These are phyloP conservation scores for Pristionchus exspectatus DNA, from an alignment of 2,888 invertebrate genomes.

Conservation along the genomic window DNA sequence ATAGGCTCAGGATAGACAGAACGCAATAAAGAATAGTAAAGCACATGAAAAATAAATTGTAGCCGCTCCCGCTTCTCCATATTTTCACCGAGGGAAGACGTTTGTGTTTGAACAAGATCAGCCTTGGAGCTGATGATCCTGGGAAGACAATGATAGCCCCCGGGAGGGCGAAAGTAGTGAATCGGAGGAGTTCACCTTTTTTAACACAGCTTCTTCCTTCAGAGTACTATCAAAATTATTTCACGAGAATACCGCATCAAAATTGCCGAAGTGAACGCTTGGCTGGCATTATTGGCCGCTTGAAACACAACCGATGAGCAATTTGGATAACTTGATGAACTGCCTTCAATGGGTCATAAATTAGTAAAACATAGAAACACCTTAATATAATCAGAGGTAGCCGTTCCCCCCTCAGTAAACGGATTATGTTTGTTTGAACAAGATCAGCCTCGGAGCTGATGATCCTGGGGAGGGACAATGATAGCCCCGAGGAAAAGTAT, in stretches of 20 bases:
- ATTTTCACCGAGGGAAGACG: too few relatives aligned
- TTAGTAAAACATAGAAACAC: not conserved
- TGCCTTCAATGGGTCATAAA: not conserved
- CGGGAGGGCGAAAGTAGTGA: not conserved
- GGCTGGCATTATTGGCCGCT: not conserved
- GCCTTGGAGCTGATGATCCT: not conserved
- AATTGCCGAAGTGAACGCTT: not conserved
- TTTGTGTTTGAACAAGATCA: not conserved
- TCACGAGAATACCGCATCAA: too few relatives aligned
- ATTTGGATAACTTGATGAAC: not conserved
- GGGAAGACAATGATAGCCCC: not conserved
- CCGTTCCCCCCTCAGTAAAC: not conserved
- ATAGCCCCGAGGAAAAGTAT: too few relatives aligned
- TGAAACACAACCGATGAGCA: not conserved
- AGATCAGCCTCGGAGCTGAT: not conserved
- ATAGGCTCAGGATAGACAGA: too few relatives aligned
- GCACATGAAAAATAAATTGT: too few relatives aligned
- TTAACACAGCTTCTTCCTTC: not conserved
- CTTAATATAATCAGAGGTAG: not conserved
- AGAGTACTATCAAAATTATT: not conserved
- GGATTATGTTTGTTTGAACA: not conserved
- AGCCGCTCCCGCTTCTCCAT: too few relatives aligned
- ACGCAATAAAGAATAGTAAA: too few relatives aligned
- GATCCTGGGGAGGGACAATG: not conserved
- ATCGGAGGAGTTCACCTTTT: not conserved